Evolutionary conservation across 2,888 invertebrate species (phyloP).

Genomic region (Sturmia bella): DNA sequence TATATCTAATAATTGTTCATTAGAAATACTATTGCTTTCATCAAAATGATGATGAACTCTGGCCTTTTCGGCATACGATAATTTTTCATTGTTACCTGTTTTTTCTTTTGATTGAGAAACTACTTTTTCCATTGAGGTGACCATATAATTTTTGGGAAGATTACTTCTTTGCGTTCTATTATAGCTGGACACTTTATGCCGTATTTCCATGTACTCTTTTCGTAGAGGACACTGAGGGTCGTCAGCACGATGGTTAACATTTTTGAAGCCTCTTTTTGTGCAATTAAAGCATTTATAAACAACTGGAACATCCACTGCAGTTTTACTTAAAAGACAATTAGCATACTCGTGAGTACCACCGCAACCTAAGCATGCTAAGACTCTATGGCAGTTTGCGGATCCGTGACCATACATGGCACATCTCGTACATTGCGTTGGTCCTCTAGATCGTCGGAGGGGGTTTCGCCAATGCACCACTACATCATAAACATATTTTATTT

Average conservation of each 20-base stretch:
- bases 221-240: neutral
- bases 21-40: slow-evolving; percentile 3
- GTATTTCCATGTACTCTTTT: neutral
- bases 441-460: neutral
- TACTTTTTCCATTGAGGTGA: no score
- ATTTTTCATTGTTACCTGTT: neutral
- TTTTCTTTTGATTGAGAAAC: neutral
- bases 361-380: neutral
- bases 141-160: no score
- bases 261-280: no score
- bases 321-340: neutral
- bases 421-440: neutral
- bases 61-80: neutral
- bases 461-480: neutral
- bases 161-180: no score
- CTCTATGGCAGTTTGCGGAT: neutral
- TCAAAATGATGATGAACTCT: neutral
- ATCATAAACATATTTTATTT: neutral
- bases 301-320: neutral
- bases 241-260: neutral
- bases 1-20: slow-evolving; percentile 4
- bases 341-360: neutral
- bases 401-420: slow-evolving; percentile 1
- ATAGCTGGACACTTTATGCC: no score
- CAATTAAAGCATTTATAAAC: no score